Percentiles rank a stretch among this genome's conserved stretches.
These are phyloP conservation scores for Halocynthia aurantium DNA, from an alignment of 23 tunicate genomes.

Conservation along the genomic window DNA sequence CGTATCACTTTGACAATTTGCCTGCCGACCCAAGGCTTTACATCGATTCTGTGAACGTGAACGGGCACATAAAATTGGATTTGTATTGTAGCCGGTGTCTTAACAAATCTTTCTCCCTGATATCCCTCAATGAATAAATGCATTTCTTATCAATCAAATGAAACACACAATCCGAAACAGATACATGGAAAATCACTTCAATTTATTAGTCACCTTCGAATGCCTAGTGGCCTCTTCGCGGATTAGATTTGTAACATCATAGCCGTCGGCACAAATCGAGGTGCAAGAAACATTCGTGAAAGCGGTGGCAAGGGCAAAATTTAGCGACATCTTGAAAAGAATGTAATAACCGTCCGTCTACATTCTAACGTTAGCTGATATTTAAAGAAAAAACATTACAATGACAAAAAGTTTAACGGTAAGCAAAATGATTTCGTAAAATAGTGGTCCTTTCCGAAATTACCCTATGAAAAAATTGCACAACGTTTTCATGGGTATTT, in stretches of 20 bases:
- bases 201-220: not conserved
- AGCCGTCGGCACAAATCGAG: constrained; percentile 42
- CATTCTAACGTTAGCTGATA: too few relatives aligned
- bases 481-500: too few relatives aligned
- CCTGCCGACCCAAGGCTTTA: constrained; percentile 48
- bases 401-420: too few relatives aligned
- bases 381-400: too few relatives aligned
- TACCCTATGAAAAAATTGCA: too few relatives aligned
- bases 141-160: not conserved
- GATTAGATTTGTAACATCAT: constrained; percentile 39
- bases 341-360: too few relatives aligned
- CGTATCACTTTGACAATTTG: constrained; percentile 62
- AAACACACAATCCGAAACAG: not conserved
- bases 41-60: constrained; percentile 22
- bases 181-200: not conserved
- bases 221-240: not conserved
- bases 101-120: constrained; percentile 71
- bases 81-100: constrained; percentile 37
- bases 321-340: constrained; percentile 24
- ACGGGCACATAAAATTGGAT: constrained; percentile 45
- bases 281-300: constrained; percentile 18
- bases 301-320: constrained; percentile 25
- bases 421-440: too few relatives aligned
- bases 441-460: too few relatives aligned
- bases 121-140: constrained; percentile 24